Evolutionary conservation across 2,797 vertebrate species (phyloP), one percentile per base, ranked within the genome.

Genomic region (Ctenochaetus hawaiiensis): DNA sequence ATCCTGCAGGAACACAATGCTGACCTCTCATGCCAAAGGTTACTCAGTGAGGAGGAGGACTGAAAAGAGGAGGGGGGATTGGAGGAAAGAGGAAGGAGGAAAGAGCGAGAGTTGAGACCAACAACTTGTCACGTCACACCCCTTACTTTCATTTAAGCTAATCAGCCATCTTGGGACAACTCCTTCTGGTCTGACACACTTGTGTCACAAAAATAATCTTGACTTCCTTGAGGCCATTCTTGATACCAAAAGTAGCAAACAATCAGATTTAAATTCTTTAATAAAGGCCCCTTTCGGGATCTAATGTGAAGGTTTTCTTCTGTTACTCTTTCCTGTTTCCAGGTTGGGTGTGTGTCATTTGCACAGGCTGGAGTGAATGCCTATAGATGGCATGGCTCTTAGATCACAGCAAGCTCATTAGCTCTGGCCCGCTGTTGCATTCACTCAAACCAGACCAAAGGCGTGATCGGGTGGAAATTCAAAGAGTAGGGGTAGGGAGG

Each of bases 381-480:
- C 81, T 83, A 75, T 80, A 84, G 81, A 91, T 87, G 81, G 85
- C 73, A 75, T 63, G 75, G 80, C 86, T 87, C 78, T 91, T 43
- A 86, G 81, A 91, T 87, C 83, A 79, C 82, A 88, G 83, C 60
- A 7, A 77, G 87, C 83, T 92, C 88, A 90, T 92, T 92, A 93
- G 79, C 75, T 63, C 72, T 47, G 71, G 77, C 85, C 91, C 18
- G 85, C 92, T 93, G 91, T 90, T 91, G 82, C 68, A 20, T 78
- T 94, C 90, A 92, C 89, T 93, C 92, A 92, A 88, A 90, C 77
- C 77, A 90, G 81, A 87, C 85, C 70, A 75, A 81, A 87, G 77
- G 84, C 51, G 20, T 82, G 78, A 83, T 84, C 17, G 53, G 79
- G 67, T 72, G 72, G 86, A 90, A 84, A 85, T 74, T 87, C 87